Conservation (phyloP, 2,888 invertebrate genomes). For the Thera britannica region DNA sequence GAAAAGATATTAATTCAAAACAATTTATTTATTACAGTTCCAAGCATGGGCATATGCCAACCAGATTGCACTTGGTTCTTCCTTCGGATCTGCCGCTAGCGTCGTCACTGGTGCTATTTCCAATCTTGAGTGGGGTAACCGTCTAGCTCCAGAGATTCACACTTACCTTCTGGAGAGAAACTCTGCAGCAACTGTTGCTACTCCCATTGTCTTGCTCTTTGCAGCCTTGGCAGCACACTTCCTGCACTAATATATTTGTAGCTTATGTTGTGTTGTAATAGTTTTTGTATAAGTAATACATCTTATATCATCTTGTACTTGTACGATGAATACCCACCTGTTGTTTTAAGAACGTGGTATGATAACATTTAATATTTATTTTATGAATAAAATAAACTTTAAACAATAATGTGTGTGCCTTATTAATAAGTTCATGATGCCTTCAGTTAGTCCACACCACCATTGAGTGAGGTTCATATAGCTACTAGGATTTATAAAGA, state of each 20-base stretch:
- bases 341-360: slow-evolving; percentile 19
- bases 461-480: no score
- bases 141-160: slow-evolving; percentile 55
- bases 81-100: slow-evolving; percentile 53
- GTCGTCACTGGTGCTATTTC: slow-evolving; percentile 56
- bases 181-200: slow-evolving; percentile 54
- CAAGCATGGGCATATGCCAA: slow-evolving; percentile 66
- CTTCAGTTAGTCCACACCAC: no score
- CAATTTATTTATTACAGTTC: slow-evolving; percentile 57
- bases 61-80: slow-evolving; percentile 55
- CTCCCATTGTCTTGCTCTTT: slow-evolving; percentile 59
- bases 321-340: slow-evolving; percentile 29
- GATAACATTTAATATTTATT: slow-evolving; percentile 11
- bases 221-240: slow-evolving; percentile 56
- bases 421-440: neutral
- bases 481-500: no score
- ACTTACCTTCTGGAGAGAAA: slow-evolving; percentile 47
- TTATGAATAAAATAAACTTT: slow-evolving; percentile 14
- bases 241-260: slow-evolving; percentile 50
- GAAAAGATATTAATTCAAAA: neutral
- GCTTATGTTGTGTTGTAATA: slow-evolving; percentile 15
- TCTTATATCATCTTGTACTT: neutral
- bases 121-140: slow-evolving; percentile 70
- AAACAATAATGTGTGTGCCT: neutral
- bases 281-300: slow-evolving; percentile 21